Conservation (phyloP, 2,797 vertebrate species). For the Psittacula echo region DNA sequence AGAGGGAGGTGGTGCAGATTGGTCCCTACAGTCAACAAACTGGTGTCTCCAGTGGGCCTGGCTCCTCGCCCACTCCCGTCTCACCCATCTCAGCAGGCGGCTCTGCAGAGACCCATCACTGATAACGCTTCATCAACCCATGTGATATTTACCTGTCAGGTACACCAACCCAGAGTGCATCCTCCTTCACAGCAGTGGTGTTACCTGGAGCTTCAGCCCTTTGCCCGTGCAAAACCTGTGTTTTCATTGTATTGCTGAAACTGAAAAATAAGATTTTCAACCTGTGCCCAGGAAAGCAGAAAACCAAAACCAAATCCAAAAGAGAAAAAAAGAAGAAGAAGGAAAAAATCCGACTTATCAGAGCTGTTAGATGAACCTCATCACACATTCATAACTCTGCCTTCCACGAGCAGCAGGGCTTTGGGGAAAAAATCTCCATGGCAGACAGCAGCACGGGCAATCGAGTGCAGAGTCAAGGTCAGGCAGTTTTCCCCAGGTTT, state of each 20-base stretch:
- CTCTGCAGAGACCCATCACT: not conserved
- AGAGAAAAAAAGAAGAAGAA: not conserved
- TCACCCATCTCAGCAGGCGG: not conserved
- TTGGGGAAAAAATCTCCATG: not conserved
- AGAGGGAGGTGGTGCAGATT: not conserved
- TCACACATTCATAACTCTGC: conserved; percentile 2
- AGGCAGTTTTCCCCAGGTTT: conserved; percentile 16
- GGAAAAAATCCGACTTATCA: conserved; percentile 15
- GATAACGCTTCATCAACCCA: not conserved
- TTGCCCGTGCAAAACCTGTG: not conserved
- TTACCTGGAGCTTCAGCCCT: not conserved
- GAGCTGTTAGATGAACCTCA: not conserved
- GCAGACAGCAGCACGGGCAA: not conserved
- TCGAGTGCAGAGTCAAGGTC: not conserved
- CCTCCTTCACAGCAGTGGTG: accelerated
- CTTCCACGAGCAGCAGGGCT: not conserved
- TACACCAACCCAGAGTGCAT: not conserved
- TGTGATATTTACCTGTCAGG: accelerated
- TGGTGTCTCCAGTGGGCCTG: not conserved
- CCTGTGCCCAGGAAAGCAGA: not conserved
- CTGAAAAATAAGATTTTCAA: not conserved
- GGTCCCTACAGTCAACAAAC: not conserved
- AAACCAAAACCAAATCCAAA: not conserved
- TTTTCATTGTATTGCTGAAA: not conserved
- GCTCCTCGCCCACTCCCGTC: not conserved